Conservation (phyloP, 2,113 vertebrate genomes). For the Fregata magnificens region DNA sequence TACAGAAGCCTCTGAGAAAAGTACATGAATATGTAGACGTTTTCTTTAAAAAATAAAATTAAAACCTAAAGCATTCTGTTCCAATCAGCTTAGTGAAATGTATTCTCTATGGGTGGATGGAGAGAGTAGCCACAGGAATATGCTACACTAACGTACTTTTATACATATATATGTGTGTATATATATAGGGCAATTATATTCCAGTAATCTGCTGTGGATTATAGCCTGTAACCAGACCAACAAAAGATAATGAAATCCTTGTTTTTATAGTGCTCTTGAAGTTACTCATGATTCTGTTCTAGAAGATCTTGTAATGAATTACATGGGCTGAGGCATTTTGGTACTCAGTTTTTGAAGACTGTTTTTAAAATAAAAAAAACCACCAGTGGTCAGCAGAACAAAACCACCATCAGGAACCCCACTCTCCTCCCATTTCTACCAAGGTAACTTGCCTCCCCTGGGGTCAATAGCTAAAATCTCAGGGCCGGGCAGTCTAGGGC, state of each 20-base stretch:
- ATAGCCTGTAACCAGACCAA: constrained; percentile 55
- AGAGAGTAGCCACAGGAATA: constrained; percentile 43
- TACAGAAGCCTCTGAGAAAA: constrained; percentile 53
- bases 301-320: constrained; percentile 50
- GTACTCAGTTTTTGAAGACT: neutral
- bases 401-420: neutral
- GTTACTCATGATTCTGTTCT: constrained; percentile 38
- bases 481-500: neutral
- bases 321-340: constrained; percentile 45
- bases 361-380: neutral
- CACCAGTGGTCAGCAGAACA: neutral
- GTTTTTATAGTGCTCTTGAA: constrained; percentile 56
- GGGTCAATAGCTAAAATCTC: neutral
- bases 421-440: neutral
- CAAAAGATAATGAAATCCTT: constrained; percentile 56
- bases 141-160: constrained; percentile 3
- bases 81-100: constrained; percentile 61
- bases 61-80: constrained; percentile 34
- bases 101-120: constrained; percentile 22
- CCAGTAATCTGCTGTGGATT: constrained; percentile 54
- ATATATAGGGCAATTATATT: constrained; percentile 35
- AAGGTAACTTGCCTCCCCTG: neutral
- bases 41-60: constrained; percentile 41
- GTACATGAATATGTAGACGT: constrained; percentile 52
- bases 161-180: neutral